phyloP scores from a whole-genome alignment of 2,888 invertebrate genomes.

The Trichogramma dendrolimi region DNA sequence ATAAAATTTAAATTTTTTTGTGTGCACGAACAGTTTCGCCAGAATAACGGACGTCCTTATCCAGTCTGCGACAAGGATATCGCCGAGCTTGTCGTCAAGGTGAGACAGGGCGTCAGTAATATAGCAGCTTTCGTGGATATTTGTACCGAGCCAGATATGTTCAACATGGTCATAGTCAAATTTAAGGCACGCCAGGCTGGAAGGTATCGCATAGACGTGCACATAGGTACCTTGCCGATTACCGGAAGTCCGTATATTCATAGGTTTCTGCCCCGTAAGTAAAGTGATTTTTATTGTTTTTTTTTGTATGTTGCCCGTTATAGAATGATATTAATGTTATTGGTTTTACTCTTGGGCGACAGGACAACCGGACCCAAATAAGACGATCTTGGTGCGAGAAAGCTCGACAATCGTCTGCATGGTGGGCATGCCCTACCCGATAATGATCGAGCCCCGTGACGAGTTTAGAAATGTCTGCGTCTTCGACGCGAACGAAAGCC shows the following conservation, averaged over 20 bases:
- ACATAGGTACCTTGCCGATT: constrained; percentile 77
- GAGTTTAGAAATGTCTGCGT: constrained; percentile 82
- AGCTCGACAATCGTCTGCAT: constrained; percentile 82
- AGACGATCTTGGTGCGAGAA: constrained; percentile 77
- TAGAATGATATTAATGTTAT: not conserved
- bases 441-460: constrained; percentile 88
- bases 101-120: constrained; percentile 79
- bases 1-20: not conserved
- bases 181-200: constrained; percentile 91
- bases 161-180: constrained; percentile 82
- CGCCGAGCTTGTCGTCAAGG: constrained; percentile 74
- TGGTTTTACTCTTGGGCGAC: constrained; percentile 9
- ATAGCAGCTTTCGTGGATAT: constrained; percentile 81
- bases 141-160: constrained; percentile 78
- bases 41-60: constrained; percentile 90
- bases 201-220: constrained; percentile 79
- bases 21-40: constrained; percentile 65
- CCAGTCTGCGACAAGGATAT: constrained; percentile 86
- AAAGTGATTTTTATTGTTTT: not conserved
- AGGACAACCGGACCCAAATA: constrained; percentile 78
- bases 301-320: not conserved
- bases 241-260: constrained; percentile 83
- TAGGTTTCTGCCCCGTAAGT: constrained; percentile 68
- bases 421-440: constrained; percentile 68
- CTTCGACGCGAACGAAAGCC: constrained; percentile 60